Evolutionary conservation across 2,888 invertebrate genomes (phyloP).

Genomic region (Chromoteleia sp.): DNA sequence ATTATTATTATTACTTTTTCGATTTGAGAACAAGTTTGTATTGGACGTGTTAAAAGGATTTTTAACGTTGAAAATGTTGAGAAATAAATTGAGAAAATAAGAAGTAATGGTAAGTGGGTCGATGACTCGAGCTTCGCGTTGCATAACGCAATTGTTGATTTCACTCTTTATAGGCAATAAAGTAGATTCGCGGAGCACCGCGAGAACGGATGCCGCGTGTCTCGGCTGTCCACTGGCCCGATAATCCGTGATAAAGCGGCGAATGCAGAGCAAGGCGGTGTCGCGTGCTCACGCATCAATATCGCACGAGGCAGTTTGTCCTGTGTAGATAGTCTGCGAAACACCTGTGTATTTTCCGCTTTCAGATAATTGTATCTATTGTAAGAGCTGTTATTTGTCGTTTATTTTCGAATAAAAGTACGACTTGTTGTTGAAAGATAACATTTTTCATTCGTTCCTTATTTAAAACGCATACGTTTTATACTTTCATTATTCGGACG

Average conservation of each 20-base stretch:
- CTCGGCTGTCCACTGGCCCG: conserved; percentile 68
- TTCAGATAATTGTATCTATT: conserved; percentile 3
- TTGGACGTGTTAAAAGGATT: no score
- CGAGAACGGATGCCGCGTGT: conserved; percentile 70
- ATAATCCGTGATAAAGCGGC: conserved; percentile 77
- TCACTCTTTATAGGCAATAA: conserved; percentile 41
- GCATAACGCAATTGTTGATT: conserved; percentile 44
- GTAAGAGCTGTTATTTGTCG: neutral
- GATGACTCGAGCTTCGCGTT: conserved; percentile 31
- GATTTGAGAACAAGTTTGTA: no score
- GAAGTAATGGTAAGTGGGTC: conserved; percentile 12
- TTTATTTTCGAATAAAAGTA: neutral
- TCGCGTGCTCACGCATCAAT: conserved; percentile 30
- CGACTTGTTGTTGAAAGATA: no score
- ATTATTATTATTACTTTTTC: no score
- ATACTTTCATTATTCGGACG: no score
- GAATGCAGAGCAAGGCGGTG: conserved; percentile 73
- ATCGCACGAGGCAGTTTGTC: conserved; percentile 35
- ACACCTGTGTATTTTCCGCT: conserved; percentile 37
- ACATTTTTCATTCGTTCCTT: no score
- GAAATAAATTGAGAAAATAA: conserved; percentile 5
- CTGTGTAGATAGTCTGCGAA: conserved; percentile 42
- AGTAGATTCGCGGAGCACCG: conserved; percentile 36
- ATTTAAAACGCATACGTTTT: no score
- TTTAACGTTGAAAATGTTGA: no score